These are phyloP conservation scores for Sturnira hondurensis DNA, from an alignment of 2,113 vertebrate genomes.

Conservation along the genomic window DNA sequence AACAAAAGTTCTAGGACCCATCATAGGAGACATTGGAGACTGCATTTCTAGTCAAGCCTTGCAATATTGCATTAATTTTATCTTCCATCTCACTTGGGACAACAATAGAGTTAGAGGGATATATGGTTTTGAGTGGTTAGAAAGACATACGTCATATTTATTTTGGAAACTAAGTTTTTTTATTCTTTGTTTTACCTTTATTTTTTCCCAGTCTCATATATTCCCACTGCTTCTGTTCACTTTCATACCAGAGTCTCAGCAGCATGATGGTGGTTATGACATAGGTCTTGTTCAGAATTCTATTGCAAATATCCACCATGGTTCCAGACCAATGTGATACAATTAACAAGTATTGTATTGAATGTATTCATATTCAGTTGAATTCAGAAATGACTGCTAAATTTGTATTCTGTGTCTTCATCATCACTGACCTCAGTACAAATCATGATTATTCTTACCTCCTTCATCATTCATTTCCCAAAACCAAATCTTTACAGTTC, in stretches of 20 bases:
- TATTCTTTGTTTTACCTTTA: background rate
- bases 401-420: background rate
- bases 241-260: background rate
- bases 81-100: background rate
- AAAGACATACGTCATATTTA: background rate
- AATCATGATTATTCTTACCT: background rate
- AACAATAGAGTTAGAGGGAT: background rate
- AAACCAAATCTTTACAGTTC: background rate
- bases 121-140: background rate
- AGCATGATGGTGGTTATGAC: background rate
- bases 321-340: background rate
- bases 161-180: background rate
- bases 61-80: background rate
- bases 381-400: background rate
- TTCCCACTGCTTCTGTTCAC: background rate
- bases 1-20: conserved; percentile 30
- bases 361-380: background rate
- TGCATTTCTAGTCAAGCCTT: background rate
- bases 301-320: background rate
- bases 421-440: background rate
- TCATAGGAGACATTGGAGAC: background rate
- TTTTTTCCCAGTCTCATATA: background rate
- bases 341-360: background rate
- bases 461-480: background rate
- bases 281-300: background rate